Evolutionary conservation across 2,888 invertebrate genomes (phyloP).

Genomic region (Eucriotettix oculatus): DNA sequence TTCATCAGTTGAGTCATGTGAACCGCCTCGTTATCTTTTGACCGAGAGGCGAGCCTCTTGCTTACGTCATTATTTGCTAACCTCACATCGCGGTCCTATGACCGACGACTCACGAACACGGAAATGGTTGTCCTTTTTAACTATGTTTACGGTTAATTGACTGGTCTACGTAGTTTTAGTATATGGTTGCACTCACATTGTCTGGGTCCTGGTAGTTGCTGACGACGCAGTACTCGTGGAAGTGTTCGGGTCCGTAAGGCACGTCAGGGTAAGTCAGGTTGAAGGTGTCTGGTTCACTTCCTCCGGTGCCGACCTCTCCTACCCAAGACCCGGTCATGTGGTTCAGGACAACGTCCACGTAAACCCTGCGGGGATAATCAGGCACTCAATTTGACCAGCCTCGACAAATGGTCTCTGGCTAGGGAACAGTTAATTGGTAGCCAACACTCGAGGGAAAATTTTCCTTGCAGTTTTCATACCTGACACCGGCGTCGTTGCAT

Average conservation of each 20-base stretch:
- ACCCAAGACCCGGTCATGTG: slow-evolving; percentile 41
- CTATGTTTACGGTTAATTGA: no score
- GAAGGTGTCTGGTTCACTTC: slow-evolving; percentile 38
- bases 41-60: no score
- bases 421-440: no score
- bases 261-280: slow-evolving; percentile 24
- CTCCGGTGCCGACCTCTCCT: slow-evolving; percentile 39
- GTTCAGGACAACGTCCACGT: slow-evolving; percentile 44
- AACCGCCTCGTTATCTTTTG: no score
- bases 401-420: no score
- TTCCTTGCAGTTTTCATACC: slow-evolving; percentile 13
- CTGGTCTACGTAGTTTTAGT: neutral
- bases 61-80: no score
- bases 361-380: slow-evolving; percentile 43
- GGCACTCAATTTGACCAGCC: no score
- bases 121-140: no score
- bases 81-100: no score
- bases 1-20: no score
- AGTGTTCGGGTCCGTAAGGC: neutral
- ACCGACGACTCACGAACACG: no score
- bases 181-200: neutral
- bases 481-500: slow-evolving; percentile 29
- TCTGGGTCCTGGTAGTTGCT: neutral
- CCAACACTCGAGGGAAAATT: no score
- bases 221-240: neutral